Evolutionary conservation across 2,113 vertebrate genomes (phyloP).

Genomic region (Onychostoma macrolepis): DNA sequence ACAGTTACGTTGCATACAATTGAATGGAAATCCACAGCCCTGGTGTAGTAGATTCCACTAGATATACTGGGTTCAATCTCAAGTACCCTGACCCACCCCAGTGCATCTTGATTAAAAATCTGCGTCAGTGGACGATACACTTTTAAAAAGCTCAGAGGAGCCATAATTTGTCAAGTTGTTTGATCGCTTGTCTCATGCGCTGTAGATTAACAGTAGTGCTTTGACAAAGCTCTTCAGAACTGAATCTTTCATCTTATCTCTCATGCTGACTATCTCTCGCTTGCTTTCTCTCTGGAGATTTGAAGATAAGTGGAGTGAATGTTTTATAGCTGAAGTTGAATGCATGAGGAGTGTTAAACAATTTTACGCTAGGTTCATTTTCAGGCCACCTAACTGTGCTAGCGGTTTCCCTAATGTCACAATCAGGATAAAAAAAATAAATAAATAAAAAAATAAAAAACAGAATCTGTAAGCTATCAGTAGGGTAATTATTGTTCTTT

Average conservation of each 20-base stretch:
- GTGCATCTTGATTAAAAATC: conserved; percentile 26
- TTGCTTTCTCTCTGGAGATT: conserved; percentile 7
- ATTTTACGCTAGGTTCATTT: conserved; percentile 10
- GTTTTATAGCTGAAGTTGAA: conserved; percentile 17
- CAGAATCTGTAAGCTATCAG: not conserved
- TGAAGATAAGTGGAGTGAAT: conserved; percentile 10
- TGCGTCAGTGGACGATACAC: not conserved
- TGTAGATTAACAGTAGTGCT: conserved; percentile 34
- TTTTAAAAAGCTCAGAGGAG: not conserved
- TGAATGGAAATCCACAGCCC: not conserved
- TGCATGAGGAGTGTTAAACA: not conserved
- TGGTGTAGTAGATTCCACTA: not conserved
- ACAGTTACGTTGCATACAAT: conserved; percentile 2
- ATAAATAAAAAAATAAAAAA: too few species aligned
- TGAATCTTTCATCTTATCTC: conserved; percentile 38
- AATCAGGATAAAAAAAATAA: not conserved
- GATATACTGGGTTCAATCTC: not conserved
- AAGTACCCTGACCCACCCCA: not conserved
- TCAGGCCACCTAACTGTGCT: not conserved
- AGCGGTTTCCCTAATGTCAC: not conserved
- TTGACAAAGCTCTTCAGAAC: conserved; percentile 27
- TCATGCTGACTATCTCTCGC: conserved; percentile 5
- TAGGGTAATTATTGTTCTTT: not conserved
- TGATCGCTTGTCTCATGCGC: conserved; percentile 24
- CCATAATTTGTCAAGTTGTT: not conserved